These are phyloP conservation scores for Temnothorax unifasciatus DNA, from an alignment of 2,888 invertebrate genomes.

Conservation along the genomic window DNA sequence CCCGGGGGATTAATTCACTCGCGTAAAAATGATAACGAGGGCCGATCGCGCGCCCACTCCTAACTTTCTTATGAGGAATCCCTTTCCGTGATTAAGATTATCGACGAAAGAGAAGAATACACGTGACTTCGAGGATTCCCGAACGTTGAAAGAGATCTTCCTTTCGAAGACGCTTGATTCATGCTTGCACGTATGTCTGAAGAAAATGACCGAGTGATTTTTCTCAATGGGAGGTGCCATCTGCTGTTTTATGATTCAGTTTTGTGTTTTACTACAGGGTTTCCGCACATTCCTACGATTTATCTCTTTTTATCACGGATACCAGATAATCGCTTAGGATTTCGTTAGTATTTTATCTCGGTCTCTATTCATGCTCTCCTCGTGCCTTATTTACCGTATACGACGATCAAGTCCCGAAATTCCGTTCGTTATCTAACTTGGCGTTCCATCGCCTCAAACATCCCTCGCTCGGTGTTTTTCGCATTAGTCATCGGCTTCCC, in stretches of 20 bases:
- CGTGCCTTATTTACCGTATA: not conserved
- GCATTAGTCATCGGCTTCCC: conserved; percentile 75
- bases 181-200: not conserved
- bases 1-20: conserved; percentile 12
- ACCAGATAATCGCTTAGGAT: not conserved
- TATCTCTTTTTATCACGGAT: not conserved
- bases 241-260: not conserved
- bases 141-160: not conserved
- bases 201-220: not conserved
- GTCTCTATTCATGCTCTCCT: not conserved
- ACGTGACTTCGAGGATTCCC: not conserved
- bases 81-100: not conserved
- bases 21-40: conserved; percentile 31
- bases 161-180: not conserved
- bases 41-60: not conserved
- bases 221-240: not conserved
- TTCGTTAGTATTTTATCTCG: not conserved
- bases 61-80: not conserved
- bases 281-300: not conserved
- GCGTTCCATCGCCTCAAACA: conserved; percentile 28
- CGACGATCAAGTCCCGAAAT: conserved; percentile 61
- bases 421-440: conserved; percentile 69
- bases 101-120: not conserved
- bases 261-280: not conserved
- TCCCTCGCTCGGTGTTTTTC: conserved; percentile 60